Percentiles rank a stretch among this genome's conserved stretches.
Conservation (phyloP, 2,888 invertebrate species). For the Aleiodes leptofemur region DNA sequence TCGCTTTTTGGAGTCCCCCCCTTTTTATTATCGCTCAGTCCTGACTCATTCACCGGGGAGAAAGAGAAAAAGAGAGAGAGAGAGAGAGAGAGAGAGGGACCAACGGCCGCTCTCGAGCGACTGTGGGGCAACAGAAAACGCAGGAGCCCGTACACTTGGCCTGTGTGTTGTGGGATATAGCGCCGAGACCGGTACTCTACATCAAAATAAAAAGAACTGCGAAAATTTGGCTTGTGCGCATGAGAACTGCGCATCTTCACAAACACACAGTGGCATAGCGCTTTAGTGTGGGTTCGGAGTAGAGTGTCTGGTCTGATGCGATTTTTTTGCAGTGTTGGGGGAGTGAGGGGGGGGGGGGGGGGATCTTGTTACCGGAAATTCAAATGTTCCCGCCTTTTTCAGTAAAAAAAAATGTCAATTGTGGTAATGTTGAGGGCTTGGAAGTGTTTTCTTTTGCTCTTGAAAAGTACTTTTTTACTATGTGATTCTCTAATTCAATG, state of each 20-base stretch:
- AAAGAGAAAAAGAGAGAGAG: conserved; percentile 47
- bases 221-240: conserved; percentile 20
- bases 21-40: background rate
- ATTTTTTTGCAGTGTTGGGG: too few relatives aligned
- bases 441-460: too few relatives aligned
- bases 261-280: background rate
- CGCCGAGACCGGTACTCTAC: conserved; percentile 54
- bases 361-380: too few relatives aligned
- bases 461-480: too few relatives aligned
- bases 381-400: too few relatives aligned
- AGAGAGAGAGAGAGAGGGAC: conserved; percentile 56
- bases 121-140: conserved; percentile 54
- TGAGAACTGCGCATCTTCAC: conserved; percentile 1
- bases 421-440: too few relatives aligned
- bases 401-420: too few relatives aligned
- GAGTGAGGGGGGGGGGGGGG: too few relatives aligned
- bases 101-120: conserved; percentile 63
- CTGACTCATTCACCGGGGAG: conserved; percentile 35
- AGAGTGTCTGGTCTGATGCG: too few relatives aligned
- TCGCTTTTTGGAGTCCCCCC: background rate
- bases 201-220: conserved; percentile 37
- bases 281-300: too few relatives aligned
- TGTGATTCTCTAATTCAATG: too few relatives aligned
- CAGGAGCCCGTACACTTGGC: conserved; percentile 56
- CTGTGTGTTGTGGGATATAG: conserved; percentile 47